These are phyloP conservation scores for Notospermus geniculatus DNA, from an alignment of 1,140 invertebrate species.

Conservation along the genomic window DNA sequence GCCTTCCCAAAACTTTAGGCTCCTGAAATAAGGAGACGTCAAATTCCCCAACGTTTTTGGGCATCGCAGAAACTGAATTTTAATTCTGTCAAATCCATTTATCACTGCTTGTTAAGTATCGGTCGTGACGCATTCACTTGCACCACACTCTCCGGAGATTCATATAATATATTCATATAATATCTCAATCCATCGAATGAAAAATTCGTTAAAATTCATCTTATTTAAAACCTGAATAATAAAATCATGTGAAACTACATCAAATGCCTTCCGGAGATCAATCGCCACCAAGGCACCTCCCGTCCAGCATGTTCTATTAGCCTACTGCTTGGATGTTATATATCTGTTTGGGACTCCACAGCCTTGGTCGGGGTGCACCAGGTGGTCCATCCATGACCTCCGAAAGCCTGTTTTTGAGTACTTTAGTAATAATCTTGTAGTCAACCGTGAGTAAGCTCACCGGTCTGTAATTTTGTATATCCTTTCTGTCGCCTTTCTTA, in stretches of 20 bases:
- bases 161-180: no score
- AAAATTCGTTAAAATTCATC: not conserved
- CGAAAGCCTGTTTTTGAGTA: not conserved
- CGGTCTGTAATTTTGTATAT: slow-evolving; percentile 1
- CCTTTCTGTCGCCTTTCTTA: not conserved
- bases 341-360: not conserved
- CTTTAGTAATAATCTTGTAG: slow-evolving; percentile 7
- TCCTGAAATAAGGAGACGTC: no score
- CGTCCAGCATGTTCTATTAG: not conserved
- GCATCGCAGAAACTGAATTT: no score
- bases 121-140: no score
- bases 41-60: no score
- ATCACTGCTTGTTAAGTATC: no score
- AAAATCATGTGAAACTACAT: not conserved
- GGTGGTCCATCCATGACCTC: not conserved
- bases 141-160: not conserved
- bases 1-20: no score
- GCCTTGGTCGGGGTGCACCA: slow-evolving; percentile 1
- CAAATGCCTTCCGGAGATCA: slow-evolving; percentile 2
- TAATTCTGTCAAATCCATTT: no score
- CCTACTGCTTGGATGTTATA: not conserved
- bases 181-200: not conserved
- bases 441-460: not conserved
- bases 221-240: not conserved
- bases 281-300: not conserved